Percentiles rank a stretch among this genome's conserved stretches.
These are phyloP conservation scores for Archips crataeganus DNA, from an alignment of 2,888 invertebrate species.

Conservation along the genomic window DNA sequence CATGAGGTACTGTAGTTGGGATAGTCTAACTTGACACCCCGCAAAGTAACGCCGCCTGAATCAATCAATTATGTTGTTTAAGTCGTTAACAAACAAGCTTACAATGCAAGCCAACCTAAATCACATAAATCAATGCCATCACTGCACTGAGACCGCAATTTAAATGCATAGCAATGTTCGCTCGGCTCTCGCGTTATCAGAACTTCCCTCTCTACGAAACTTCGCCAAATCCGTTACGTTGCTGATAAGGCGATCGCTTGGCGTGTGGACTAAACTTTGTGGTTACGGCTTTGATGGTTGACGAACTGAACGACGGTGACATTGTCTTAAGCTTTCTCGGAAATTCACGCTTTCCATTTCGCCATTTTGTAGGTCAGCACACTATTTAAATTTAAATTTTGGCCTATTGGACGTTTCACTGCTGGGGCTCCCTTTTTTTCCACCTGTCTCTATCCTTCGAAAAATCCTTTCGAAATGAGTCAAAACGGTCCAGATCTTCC, in stretches of 20 bases:
- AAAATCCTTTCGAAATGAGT: too few relatives aligned
- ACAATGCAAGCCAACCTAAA: neutral
- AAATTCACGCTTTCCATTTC: too few relatives aligned
- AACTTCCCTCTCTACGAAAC: constrained; percentile 10
- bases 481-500: too few relatives aligned
- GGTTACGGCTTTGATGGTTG: neutral
- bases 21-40: too few relatives aligned
- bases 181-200: constrained; percentile 1
- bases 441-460: too few relatives aligned
- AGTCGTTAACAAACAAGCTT: neutral
- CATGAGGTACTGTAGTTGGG: too few relatives aligned
- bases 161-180: constrained; percentile 4
- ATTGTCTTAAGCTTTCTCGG: neutral
- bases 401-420: too few relatives aligned
- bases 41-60: too few relatives aligned
- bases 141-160: neutral
- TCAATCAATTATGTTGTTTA: too few relatives aligned
- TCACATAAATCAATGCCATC: neutral
- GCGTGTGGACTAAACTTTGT: neutral
- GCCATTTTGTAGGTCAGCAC: too few relatives aligned
- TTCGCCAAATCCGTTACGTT: constrained; percentile 11
- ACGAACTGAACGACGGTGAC: neutral
- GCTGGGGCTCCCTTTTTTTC: too few relatives aligned
- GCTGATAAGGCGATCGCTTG: constrained; percentile 10
- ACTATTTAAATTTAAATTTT: too few relatives aligned